These are phyloP conservation scores for Vulpes vulpes DNA, from an alignment of 2,113 vertebrate genomes.

Conservation along the genomic window DNA sequence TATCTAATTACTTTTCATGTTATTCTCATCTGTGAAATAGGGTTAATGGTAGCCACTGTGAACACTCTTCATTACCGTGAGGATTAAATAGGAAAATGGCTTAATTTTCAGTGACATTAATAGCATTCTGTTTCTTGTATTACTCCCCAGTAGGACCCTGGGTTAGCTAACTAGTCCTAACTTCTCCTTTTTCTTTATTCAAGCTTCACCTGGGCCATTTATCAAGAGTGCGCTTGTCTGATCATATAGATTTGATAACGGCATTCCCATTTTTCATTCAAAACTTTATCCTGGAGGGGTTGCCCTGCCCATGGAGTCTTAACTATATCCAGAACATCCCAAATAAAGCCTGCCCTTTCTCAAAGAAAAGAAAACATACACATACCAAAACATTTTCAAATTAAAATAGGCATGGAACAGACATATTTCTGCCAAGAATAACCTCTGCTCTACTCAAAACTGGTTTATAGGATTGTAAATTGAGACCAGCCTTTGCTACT, in stretches of 20 bases:
- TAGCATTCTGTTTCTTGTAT: neutral
- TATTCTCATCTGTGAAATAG: neutral
- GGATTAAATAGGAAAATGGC: neutral
- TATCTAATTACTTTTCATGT: neutral
- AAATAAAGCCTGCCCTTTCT: conserved; percentile 51
- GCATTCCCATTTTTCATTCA: neutral
- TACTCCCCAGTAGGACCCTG: neutral
- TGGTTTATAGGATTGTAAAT: conserved; percentile 59
- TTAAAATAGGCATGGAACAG: conserved; percentile 59
- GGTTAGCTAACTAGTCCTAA: neutral
- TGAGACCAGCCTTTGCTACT: conserved; percentile 69
- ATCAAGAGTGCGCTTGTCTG: neutral
- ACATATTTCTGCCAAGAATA: conserved; percentile 55
- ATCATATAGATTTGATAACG: neutral
- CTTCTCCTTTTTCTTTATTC: neutral
- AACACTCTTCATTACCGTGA: neutral
- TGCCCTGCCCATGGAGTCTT: conserved; percentile 1
- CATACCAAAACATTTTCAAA: conserved; percentile 47
- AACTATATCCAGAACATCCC: conserved; percentile 60
- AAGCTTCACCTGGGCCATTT: neutral
- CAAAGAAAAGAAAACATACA: conserved; percentile 58
- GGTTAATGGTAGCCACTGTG: neutral
- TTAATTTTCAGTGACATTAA: neutral
- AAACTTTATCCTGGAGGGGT: neutral
- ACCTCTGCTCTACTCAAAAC: conserved; percentile 55